Evolutionary conservation across 2,797 vertebrate genomes (phyloP).

Genomic region (Carduelis carduelis): DNA sequence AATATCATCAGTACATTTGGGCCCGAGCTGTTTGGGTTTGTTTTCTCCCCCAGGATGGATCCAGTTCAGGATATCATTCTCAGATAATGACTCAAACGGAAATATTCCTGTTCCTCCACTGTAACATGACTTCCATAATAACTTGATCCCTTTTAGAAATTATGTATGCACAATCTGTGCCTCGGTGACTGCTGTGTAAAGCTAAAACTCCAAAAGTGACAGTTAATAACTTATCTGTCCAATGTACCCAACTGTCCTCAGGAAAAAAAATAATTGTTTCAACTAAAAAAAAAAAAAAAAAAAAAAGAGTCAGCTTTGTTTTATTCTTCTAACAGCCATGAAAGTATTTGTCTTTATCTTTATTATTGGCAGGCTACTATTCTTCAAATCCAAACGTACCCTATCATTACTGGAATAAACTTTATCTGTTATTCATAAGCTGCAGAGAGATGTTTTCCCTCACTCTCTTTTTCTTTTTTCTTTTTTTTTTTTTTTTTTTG

Average conservation of each 20-base stretch:
- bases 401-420: slow-evolving; percentile 61
- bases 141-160: background rate
- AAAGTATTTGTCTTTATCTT: slow-evolving; percentile 55
- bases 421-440: slow-evolving; percentile 72
- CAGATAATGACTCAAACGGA: background rate
- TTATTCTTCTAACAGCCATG: slow-evolving; percentile 29
- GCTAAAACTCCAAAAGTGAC: slow-evolving; percentile 19
- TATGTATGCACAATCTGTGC: background rate
- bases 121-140: background rate
- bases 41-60: background rate
- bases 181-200: background rate
- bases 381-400: slow-evolving; percentile 36
- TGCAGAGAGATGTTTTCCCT: slow-evolving; percentile 46
- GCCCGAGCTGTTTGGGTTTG: background rate
- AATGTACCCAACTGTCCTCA: background rate
- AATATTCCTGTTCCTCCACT: background rate
- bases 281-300: background rate
- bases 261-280: slow-evolving; percentile 44
- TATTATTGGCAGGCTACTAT: slow-evolving; percentile 46
- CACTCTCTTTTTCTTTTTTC: background rate
- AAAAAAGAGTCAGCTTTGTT: background rate
- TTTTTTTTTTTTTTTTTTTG: too few relatives aligned
- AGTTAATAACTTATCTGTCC: slow-evolving; percentile 48
- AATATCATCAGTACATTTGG: background rate
- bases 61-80: slow-evolving; percentile 6